Percentiles rank a stretch among this genome's conserved stretches.
These are phyloP conservation scores for Euura lappo DNA, from an alignment of 1,140 invertebrate genomes.

Conservation along the genomic window DNA sequence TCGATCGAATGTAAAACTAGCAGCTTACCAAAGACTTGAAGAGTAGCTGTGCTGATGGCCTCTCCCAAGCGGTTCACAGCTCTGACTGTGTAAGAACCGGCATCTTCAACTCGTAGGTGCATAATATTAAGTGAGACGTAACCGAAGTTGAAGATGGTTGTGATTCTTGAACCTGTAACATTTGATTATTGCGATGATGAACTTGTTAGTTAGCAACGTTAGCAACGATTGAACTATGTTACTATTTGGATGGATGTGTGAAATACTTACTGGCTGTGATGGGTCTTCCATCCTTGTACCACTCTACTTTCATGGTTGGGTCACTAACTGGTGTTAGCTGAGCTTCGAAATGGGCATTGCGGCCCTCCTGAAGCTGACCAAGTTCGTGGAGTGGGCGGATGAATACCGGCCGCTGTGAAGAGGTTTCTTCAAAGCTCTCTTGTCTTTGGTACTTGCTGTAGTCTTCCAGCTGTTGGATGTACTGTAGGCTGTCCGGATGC, in stretches of 20 bases:
- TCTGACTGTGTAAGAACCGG: slow-evolving; percentile 88
- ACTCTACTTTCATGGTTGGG: slow-evolving; percentile 97
- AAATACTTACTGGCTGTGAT: slow-evolving; percentile 81
- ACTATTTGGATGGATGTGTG: neutral
- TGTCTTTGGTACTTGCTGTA: slow-evolving; percentile 85
- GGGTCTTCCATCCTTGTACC: slow-evolving; percentile 95
- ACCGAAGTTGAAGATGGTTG: slow-evolving; percentile 97
- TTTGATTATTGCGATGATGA: neutral
- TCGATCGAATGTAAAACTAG: neutral
- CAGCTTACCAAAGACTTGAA: slow-evolving; percentile 72
- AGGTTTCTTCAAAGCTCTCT: slow-evolving; percentile 81
- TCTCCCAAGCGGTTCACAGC: slow-evolving; percentile 88
- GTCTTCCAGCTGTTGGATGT: slow-evolving; percentile 92
- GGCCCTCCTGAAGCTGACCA: slow-evolving; percentile 87
- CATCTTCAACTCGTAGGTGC: slow-evolving; percentile 94
- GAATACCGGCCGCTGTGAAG: slow-evolving; percentile 82
- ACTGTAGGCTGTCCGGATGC: slow-evolving; percentile 92
- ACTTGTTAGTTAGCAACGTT: too few relatives aligned
- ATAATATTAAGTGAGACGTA: slow-evolving; percentile 97
- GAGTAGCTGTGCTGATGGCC: slow-evolving; percentile 79
- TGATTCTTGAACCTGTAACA: slow-evolving; percentile 81
- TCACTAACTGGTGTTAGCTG: slow-evolving; percentile 94
- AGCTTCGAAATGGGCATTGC: slow-evolving; percentile 94
- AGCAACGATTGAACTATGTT: slow-evolving; percentile 3
- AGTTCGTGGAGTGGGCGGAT: slow-evolving; percentile 88